phyloP scores from a whole-genome alignment of 1,140 invertebrate genomes.

The Chionoecetes opilio region DNA sequence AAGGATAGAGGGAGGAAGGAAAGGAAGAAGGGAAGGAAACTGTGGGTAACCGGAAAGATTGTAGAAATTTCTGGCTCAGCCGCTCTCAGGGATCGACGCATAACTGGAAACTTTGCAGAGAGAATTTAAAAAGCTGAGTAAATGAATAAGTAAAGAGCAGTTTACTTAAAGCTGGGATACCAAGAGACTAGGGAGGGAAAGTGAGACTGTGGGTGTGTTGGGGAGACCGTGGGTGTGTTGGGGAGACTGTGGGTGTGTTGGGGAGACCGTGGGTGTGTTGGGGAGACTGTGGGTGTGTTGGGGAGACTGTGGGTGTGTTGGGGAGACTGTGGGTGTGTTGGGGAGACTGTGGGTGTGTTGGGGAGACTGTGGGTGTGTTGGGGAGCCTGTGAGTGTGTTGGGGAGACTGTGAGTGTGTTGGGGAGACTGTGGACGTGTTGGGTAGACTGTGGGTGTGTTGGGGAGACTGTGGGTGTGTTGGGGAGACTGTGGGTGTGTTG shows the following conservation, averaged over 20 bases:
- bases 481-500: background rate
- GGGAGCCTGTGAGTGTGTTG: background rate
- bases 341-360: background rate
- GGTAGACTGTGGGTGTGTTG: background rate
- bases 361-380: background rate
- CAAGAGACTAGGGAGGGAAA: background rate
- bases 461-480: background rate
- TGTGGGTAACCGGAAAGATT: background rate
- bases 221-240: background rate
- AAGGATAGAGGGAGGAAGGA: background rate
- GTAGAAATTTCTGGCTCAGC: background rate
- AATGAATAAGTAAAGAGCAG: no score
- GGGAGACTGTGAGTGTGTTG: background rate
- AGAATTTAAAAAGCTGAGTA: no score
- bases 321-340: background rate
- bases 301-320: background rate
- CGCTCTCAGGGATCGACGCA: background rate
- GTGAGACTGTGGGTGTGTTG: background rate
- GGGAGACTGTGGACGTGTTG: background rate
- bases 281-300: background rate
- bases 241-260: background rate
- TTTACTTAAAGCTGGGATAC: background rate
- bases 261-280: background rate
- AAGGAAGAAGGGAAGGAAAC: no score
- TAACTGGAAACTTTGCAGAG: background rate